These are phyloP conservation scores for Felis chaus DNA, from an alignment of 2,113 vertebrate genomes.

Conservation along the genomic window DNA sequence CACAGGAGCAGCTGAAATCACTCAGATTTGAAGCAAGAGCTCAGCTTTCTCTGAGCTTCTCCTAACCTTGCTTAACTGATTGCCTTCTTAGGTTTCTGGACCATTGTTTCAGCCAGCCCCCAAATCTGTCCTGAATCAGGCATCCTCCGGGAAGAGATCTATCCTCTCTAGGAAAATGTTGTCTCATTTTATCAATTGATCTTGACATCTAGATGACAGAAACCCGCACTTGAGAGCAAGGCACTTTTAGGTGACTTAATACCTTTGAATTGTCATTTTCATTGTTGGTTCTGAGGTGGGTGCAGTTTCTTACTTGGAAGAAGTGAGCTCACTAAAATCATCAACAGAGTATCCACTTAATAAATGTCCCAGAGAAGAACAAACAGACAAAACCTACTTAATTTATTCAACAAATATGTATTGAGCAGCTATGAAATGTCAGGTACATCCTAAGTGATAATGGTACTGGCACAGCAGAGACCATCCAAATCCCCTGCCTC, in stretches of 20 bases:
- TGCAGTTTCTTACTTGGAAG: neutral
- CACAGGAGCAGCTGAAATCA: conserved; percentile 21
- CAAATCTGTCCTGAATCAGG: neutral
- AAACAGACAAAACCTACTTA: neutral
- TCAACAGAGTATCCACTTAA: neutral
- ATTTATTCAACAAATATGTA: neutral
- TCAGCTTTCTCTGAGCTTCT: neutral
- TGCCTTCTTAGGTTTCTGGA: neutral
- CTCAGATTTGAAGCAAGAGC: conserved; percentile 48
- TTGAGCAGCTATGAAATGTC: neutral
- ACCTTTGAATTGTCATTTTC: neutral
- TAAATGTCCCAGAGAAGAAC: neutral
- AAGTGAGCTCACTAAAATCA: neutral
- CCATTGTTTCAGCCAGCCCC: neutral
- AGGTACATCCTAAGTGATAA: neutral
- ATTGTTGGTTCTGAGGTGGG: neutral
- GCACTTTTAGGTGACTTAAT: neutral
- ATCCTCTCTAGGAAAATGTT: neutral
- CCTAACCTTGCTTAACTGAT: neutral
- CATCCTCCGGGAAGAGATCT: conserved; percentile 15
- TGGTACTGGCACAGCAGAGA: neutral
- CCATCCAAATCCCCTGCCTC: neutral
- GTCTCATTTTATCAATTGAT: neutral
- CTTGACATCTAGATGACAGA: conserved; percentile 16
- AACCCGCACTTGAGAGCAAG: neutral